A percentile compares a stretch with the other conserved stretches of the same genome.
Evolutionary conservation across 2,113 vertebrate genomes (phyloP).

Genomic region (Oryzias javanicus): DNA sequence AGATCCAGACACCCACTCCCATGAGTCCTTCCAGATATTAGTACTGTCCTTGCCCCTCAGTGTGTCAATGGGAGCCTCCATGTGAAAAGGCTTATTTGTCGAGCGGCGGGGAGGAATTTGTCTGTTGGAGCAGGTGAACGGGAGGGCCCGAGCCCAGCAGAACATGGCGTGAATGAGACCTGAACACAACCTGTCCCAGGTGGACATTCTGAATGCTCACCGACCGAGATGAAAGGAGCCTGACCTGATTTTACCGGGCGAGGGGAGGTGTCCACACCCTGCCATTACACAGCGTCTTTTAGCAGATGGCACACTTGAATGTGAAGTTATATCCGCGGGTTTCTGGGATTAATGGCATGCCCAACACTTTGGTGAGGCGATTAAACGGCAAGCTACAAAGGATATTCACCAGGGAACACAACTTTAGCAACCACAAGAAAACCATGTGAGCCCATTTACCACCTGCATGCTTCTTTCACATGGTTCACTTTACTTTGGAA

Average conservation of each 20-base stretch:
- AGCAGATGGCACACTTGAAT: conserved; percentile 10
- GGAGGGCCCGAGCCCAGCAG: conserved; percentile 61
- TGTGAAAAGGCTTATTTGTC: conserved; percentile 76
- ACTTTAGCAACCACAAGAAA: conserved; percentile 12
- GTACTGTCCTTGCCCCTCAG: conserved; percentile 66
- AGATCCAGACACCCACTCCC: conserved; percentile 76
- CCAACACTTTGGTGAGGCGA: neutral
- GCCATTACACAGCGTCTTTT: conserved; percentile 24
- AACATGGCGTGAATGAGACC: conserved; percentile 54
- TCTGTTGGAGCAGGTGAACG: conserved; percentile 70
- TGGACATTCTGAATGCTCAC: conserved; percentile 66
- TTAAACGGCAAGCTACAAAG: neutral
- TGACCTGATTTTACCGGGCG: conserved; percentile 71
- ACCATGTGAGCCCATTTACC: conserved; percentile 13
- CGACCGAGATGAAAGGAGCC: conserved; percentile 66
- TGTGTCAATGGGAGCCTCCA: conserved; percentile 71
- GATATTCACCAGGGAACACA: conserved; percentile 14
- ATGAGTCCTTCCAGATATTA: conserved; percentile 70
- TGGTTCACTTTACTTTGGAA: conserved; percentile 23
- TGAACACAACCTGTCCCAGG: conserved; percentile 76
- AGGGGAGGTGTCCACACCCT: conserved; percentile 55
- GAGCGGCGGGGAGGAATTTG: conserved; percentile 77
- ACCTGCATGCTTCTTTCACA: conserved; percentile 24
- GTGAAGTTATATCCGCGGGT: neutral
- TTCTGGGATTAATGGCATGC: neutral